phyloP scores from a whole-genome alignment of 2,888 invertebrate genomes.

The Philopedon plagiatum region DNA sequence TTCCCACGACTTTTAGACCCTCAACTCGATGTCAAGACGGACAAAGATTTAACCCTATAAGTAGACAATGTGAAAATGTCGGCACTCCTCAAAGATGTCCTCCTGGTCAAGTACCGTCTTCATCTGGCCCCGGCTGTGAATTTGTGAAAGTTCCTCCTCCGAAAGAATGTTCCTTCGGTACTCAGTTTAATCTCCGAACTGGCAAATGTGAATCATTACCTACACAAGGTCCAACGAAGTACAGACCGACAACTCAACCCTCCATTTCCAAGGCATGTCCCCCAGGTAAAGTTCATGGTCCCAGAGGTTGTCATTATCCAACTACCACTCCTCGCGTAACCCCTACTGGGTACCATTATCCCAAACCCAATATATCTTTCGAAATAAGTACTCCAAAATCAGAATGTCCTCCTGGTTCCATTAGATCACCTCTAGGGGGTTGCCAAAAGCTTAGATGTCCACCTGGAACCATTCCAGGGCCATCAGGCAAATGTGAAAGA shows the following conservation, averaged over 20 bases:
- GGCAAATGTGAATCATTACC: constrained; percentile 28
- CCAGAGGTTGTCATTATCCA: constrained; percentile 49
- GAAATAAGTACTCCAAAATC: constrained; percentile 18
- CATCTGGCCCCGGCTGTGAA: constrained; percentile 47
- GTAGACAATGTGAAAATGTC: constrained; percentile 16
- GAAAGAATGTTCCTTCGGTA: constrained; percentile 20
- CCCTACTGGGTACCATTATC: constrained; percentile 45
- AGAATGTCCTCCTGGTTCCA: constrained; percentile 49
- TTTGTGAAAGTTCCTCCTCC: constrained; percentile 41
- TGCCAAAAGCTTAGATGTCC: constrained; percentile 50
- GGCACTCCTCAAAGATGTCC: constrained; percentile 33
- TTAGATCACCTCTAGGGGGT: constrained; percentile 47
- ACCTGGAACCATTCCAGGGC: constrained; percentile 33
- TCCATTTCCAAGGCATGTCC: constrained; percentile 32
- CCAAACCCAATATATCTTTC: constrained; percentile 40
- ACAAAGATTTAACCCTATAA: constrained; percentile 19
- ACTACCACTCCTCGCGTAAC: background rate
- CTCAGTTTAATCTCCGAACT: constrained; percentile 21
- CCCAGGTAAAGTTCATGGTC: constrained; percentile 51
- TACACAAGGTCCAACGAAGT: background rate
- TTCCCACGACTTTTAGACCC: constrained; percentile 24
- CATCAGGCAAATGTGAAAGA: constrained; percentile 51
- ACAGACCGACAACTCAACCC: constrained; percentile 47
- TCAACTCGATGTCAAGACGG: constrained; percentile 18
- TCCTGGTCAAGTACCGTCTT: constrained; percentile 47